Base-by-base conservation (phyloP, 2,113 vertebrate species). In the human region DNA sequence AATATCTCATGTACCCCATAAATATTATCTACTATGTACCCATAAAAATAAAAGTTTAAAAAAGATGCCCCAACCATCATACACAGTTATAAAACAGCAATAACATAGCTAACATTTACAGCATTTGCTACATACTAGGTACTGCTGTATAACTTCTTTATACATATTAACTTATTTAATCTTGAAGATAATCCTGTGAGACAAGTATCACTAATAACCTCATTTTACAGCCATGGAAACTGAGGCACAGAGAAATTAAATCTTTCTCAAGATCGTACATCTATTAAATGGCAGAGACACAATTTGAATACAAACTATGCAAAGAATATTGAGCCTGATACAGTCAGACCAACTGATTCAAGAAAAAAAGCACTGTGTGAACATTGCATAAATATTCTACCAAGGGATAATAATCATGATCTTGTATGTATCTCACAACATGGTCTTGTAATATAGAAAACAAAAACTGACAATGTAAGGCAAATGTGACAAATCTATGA, bases 151-250 rank as follows among this genome's bases (percentile, higher is more conserved):
- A 91, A 75, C 18, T 81, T 38, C 11, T 85, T 78, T 79, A 73
- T 45, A 50, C 25, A 52, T 27, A 59, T 70, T 75, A 78, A 90
- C 32, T 68, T 16, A 85, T 17, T 79, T 59, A 90, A 94, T 75
- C 61, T 68, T 92, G 61, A 89, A 92, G 96, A 88, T 72, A 84
- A 92, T 78, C 25, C 70, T 87, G 11, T 82, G 55, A 88, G 14
- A 22, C 55, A 81, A 32, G 4, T 94, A 57, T 55, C 78, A 75
- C 70, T 81, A 94, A 94, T 50, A 79, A 73, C 27, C 30, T n/a
- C 55, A 45, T 89, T 73, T 79, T 75, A 93, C 8, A 90, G 55
- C 73, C 78, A 78, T 61, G 32, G 50, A 92, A 96, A 94, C 0
- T 68, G 59, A 87, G 40, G 59, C 20, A 94, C 27, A 35, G 55